These are phyloP conservation scores for Guaruba guarouba DNA, from an alignment of 2,113 vertebrate genomes.

Conservation along the genomic window DNA sequence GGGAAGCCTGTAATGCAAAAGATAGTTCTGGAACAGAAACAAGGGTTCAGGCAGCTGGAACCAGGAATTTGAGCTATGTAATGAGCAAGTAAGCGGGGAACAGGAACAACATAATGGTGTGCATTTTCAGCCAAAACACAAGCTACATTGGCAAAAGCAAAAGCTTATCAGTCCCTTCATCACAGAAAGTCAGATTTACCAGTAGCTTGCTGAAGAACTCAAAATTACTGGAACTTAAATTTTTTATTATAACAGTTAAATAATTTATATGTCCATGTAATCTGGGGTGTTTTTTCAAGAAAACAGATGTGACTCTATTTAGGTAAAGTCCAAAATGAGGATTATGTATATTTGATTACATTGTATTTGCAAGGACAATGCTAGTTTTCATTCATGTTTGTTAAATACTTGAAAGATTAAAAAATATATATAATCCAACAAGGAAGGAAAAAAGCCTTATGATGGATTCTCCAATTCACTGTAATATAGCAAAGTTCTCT, in stretches of 20 bases:
- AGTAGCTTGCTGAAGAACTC: neutral
- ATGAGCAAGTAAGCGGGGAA: neutral
- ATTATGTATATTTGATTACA: neutral
- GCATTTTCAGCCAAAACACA: neutral
- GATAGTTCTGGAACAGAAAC: neutral
- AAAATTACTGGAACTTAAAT: neutral
- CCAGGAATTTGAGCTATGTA: neutral
- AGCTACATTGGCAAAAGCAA: neutral
- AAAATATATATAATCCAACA: neutral
- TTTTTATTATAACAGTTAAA: neutral
- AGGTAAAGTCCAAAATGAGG: neutral
- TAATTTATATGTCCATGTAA: neutral
- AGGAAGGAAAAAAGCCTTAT: neutral
- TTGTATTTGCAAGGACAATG: neutral
- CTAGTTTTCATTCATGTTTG: neutral
- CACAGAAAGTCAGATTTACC: neutral
- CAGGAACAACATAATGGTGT: neutral
- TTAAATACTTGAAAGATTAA: neutral
- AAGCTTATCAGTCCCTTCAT: neutral
- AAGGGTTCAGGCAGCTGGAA: neutral
- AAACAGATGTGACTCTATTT: neutral
- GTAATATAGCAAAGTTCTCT: accelerated
- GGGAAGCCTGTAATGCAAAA: neutral
- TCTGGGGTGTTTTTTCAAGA: neutral
- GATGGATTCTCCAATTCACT: neutral